A percentile compares a stretch with the other conserved stretches of the same genome.
Conservation (phyloP, 2,113 vertebrate species). For the Atrichornis clamosus region DNA sequence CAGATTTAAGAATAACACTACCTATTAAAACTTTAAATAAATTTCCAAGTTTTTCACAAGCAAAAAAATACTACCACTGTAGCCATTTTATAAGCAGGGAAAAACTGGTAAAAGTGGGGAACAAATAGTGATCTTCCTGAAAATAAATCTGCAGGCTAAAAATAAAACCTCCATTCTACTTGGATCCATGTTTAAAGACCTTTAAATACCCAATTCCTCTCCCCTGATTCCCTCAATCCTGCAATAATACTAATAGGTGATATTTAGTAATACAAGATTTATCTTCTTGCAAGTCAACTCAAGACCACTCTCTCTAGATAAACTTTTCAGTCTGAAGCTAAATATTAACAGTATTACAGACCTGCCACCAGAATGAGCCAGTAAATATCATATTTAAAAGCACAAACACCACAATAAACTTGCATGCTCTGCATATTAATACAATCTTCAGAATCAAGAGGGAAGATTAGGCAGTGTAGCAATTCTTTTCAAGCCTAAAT, state of each 20-base stretch:
- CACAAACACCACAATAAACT: background rate
- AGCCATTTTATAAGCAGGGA: background rate
- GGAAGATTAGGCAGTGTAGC: background rate
- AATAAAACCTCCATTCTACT: background rate
- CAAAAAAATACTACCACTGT: background rate
- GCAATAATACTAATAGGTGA: background rate
- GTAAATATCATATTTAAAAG: background rate
- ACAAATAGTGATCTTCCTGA: background rate
- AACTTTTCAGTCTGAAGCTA: background rate
- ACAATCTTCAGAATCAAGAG: background rate
- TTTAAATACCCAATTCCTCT: background rate
- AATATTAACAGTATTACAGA: background rate
- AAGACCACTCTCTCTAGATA: background rate
- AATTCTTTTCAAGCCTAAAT: background rate
- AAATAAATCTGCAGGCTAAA: background rate
- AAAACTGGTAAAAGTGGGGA: background rate
- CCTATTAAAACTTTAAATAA: background rate
- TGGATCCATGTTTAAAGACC: background rate
- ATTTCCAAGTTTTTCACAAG: background rate
- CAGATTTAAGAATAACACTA: background rate
- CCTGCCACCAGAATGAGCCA: background rate
- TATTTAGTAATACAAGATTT: background rate
- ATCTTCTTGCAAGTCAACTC: background rate
- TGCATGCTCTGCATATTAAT: background rate
- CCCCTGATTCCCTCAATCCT: accelerated